Evolutionary conservation across 2,888 invertebrate genomes (phyloP).

Genomic region (Gnatocerus cornutus): DNA sequence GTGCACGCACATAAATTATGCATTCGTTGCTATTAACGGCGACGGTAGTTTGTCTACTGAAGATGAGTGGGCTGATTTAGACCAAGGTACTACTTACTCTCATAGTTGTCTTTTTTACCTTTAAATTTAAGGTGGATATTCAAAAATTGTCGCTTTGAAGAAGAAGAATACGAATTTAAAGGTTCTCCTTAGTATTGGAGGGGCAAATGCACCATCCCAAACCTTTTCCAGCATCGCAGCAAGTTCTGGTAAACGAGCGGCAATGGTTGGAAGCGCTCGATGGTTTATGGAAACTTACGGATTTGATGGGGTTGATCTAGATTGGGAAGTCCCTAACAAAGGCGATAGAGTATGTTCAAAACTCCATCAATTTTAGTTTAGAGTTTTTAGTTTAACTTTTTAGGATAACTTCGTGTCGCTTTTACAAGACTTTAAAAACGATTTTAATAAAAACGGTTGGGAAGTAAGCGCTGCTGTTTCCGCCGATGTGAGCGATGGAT

Average conservation of each 20-base stretch:
- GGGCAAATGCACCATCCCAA: slow-evolving; percentile 59
- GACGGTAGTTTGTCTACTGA: slow-evolving; percentile 30
- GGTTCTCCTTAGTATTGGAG: slow-evolving; percentile 77
- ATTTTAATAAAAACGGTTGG: slow-evolving; percentile 52
- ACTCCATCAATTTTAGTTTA: too few relatives aligned
- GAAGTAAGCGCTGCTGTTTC: slow-evolving; percentile 54
- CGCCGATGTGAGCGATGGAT: slow-evolving; percentile 53
- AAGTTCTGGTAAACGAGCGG: slow-evolving; percentile 67
- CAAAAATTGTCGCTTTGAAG: slow-evolving; percentile 73
- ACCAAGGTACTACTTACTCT: slow-evolving; percentile 11
- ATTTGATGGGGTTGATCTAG: slow-evolving; percentile 81
- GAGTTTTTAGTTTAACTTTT: slow-evolving; percentile 62
- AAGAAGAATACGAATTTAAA: slow-evolving; percentile 72
- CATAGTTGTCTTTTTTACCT: background rate
- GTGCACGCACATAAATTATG: slow-evolving; percentile 44
- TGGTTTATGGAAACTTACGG: slow-evolving; percentile 73
- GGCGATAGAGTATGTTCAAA: slow-evolving; percentile 70
- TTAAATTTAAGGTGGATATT: slow-evolving; percentile 70
- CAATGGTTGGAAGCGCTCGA: slow-evolving; percentile 75
- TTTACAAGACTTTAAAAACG: slow-evolving; percentile 71
- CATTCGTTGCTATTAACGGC: slow-evolving; percentile 26
- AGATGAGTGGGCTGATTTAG: slow-evolving; percentile 31
- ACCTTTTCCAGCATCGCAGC: slow-evolving; percentile 69
- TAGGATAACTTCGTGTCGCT: slow-evolving; percentile 59
- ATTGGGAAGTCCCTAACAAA: slow-evolving; percentile 80